Evolutionary conservation across 2,797 vertebrate genomes (phyloP).

Genomic region (Chelmon rostratus): DNA sequence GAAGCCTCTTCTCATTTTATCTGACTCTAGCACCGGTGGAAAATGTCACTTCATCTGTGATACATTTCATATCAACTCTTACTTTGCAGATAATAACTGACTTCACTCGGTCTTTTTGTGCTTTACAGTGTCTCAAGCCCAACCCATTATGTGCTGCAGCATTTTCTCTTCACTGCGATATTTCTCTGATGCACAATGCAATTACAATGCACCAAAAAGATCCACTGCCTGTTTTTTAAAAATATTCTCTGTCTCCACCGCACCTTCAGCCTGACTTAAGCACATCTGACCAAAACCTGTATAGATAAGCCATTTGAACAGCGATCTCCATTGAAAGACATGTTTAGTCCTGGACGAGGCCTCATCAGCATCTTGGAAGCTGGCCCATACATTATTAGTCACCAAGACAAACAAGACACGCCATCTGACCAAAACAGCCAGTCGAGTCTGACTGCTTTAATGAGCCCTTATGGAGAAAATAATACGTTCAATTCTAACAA

Average conservation of each 20-base stretch:
- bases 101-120: slow-evolving; percentile 42
- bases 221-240: slow-evolving; percentile 12
- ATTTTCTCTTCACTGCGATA: slow-evolving; percentile 17
- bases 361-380: slow-evolving; percentile 78
- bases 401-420: slow-evolving; percentile 79
- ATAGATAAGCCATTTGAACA: slow-evolving; percentile 36
- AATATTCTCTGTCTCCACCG: slow-evolving; percentile 9
- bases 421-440: slow-evolving; percentile 83
- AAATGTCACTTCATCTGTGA: slow-evolving; percentile 70
- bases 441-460: slow-evolving; percentile 80
- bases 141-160: slow-evolving; percentile 14
- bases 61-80: slow-evolving; percentile 53
- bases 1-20: slow-evolving; percentile 64
- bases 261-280: slow-evolving; percentile 27
- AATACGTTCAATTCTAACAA: slow-evolving; percentile 71
- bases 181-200: slow-evolving; percentile 27
- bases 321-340: slow-evolving; percentile 34
- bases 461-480: slow-evolving; percentile 83
- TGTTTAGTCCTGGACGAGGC: slow-evolving; percentile 60
- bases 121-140: slow-evolving; percentile 16
- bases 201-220: slow-evolving; percentile 26
- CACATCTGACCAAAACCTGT: slow-evolving; percentile 12
- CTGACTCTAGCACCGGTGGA: slow-evolving; percentile 47
- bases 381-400: slow-evolving; percentile 83
- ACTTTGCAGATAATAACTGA: slow-evolving; percentile 58